Evolutionary conservation across 2,888 invertebrate species (phyloP).

Genomic region (Autographa pulchrina): DNA sequence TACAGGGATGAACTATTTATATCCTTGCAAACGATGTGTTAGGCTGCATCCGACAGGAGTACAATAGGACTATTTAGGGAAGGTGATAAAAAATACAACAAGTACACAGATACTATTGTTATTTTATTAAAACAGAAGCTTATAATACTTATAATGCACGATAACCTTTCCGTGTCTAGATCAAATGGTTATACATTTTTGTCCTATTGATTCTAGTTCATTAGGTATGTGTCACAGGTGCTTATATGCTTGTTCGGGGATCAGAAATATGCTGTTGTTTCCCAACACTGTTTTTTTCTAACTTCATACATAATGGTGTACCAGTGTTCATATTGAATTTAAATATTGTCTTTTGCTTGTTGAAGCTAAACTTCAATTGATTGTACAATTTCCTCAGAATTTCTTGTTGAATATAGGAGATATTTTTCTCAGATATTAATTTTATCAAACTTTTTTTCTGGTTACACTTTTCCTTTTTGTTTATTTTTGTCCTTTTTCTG

Average conservation of each 20-base stretch:
- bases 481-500: neutral
- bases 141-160: slow-evolving; percentile 46
- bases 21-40: neutral
- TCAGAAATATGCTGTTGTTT: no score
- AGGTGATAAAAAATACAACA: slow-evolving; percentile 27
- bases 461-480: no score
- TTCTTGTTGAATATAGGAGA: no score
- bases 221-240: neutral
- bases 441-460: no score
- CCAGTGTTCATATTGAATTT: no score
- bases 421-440: no score
- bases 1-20: neutral
- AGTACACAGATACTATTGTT: slow-evolving; percentile 57
- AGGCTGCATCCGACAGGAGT: neutral
- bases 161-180: slow-evolving; percentile 20
- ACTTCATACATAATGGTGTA: no score
- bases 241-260: no score
- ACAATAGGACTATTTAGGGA: slow-evolving; percentile 10
- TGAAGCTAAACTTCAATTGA: no score
- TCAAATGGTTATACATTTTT: slow-evolving; percentile 6
- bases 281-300: no score
- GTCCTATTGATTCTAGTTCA: neutral
- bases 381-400: no score
- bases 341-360: no score
- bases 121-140: slow-evolving; percentile 52